phyloP scores from a whole-genome alignment of 2,797 vertebrate genomes.

The Notamacropus eugenii region DNA sequence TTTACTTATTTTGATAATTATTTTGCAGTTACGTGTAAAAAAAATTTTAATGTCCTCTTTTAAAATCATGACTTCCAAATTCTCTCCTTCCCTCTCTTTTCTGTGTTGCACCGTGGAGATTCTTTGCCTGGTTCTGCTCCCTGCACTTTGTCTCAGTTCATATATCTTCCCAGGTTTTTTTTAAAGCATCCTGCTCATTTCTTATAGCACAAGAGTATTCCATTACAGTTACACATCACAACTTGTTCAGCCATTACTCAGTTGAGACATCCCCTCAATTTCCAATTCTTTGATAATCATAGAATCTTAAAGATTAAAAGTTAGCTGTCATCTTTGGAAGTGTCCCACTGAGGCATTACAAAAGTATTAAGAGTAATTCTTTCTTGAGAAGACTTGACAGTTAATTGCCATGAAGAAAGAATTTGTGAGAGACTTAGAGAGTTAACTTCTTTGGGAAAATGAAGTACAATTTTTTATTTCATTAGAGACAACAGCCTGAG shows the following conservation, averaged over 20 bases:
- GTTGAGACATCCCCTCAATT: neutral
- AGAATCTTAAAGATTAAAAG: neutral
- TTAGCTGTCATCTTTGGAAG: neutral
- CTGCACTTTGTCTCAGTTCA: no score
- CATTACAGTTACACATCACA: neutral
- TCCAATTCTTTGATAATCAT: neutral
- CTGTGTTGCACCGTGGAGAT: no score
- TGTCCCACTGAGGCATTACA: neutral
- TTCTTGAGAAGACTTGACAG: neutral
- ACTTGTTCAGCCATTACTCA: neutral
- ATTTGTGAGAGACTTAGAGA: neutral
- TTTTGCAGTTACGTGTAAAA: neutral
- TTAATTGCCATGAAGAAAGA: neutral
- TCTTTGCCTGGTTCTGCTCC: no score
- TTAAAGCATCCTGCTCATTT: neutral
- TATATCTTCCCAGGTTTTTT: no score
- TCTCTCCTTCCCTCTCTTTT: neutral
- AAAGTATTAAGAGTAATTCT: neutral
- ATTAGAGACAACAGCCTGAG: neutral
- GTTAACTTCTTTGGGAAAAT: neutral
- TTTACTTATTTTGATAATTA: neutral
- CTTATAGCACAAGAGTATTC: neutral
- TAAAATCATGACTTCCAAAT: neutral
- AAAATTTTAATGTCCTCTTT: neutral
- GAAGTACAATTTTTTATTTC: neutral